Conservation (phyloP, 2,797 vertebrate genomes). For the Pseudochaenichthys georgianus region DNA sequence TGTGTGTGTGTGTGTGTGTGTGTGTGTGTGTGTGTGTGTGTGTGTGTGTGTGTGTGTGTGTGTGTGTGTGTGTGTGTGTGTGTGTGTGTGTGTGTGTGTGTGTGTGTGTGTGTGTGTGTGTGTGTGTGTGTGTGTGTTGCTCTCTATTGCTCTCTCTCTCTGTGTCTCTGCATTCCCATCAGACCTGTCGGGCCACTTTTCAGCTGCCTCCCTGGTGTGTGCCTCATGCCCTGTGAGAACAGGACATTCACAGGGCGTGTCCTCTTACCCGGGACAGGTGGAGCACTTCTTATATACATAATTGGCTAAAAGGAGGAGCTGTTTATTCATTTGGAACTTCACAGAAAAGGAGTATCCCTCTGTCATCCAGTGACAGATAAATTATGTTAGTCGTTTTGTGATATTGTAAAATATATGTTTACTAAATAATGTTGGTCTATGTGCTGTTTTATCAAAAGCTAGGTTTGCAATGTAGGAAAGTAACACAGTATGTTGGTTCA, state of each 20-base stretch:
- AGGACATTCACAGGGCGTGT: slow-evolving; percentile 64
- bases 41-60: too few species aligned
- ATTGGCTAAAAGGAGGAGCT: slow-evolving; percentile 34
- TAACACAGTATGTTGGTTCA: background rate
- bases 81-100: too few species aligned
- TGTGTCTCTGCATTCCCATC: slow-evolving; percentile 65
- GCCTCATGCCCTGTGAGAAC: slow-evolving; percentile 44
- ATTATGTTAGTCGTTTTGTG: background rate
- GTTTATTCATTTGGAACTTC: background rate
- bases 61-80: too few species aligned
- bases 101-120: too few species aligned
- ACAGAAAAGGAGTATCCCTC: background rate
- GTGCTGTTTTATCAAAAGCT: background rate
- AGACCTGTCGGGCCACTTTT: slow-evolving; percentile 84
- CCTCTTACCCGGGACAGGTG: slow-evolving; percentile 69
- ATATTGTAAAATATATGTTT: background rate
- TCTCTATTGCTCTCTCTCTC: slow-evolving; percentile 8
- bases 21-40: too few species aligned
- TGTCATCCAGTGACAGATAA: background rate
- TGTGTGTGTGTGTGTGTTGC: too few species aligned
- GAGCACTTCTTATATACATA: slow-evolving; percentile 47
- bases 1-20: too few species aligned
- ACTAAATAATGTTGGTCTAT: background rate
- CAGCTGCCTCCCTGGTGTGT: slow-evolving; percentile 50
- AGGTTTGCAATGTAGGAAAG: background rate